Evolutionary conservation across 2,113 vertebrate species (phyloP), one percentile per base, ranked within the genome.

Genomic region (Oncorhynchus masou): DNA sequence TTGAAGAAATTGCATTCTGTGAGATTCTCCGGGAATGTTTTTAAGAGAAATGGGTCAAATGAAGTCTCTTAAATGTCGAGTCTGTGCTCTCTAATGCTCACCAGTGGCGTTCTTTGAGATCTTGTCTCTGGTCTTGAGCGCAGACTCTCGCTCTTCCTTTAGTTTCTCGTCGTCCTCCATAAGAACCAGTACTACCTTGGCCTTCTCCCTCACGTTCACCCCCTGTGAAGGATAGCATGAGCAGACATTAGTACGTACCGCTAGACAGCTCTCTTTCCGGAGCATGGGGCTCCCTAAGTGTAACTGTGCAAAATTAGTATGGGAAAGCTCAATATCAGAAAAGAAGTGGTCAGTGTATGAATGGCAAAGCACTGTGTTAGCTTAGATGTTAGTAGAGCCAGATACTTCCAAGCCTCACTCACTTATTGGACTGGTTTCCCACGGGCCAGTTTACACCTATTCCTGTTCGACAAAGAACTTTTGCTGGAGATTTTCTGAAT

Each of bases 91-190:
- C 9, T 27, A 24, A 9, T 20, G 0, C 88, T 92, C 78, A 96
- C 96, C 94, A 0, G 89, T 94, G 60, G 94, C 79, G 0, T 92
- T 81, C 90, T 96, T 95, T 1, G 95, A 93, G 3, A 96, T 92
- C 84, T 97, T 97, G 87, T 96, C 95, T 91, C 96, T 95, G 68
- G 96, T 97, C 86, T 96, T 97, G 54, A 96, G 83, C 0, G 96
- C 95, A 11, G 95, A 95, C 5, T 93, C 93, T 19, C 96, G 89
- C 84, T 97, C 96, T 49, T 95, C 94, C 71, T 95, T 95, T 7
- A 97, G 92, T 78, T 96, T 94, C 7, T 95, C 95, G 31, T 96
- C 96, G 0, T 97, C 96, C 6, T 95, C 94, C 80, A 96, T 93
- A 59, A 97, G 90, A 31, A 94, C 85, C 51, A 97, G 92, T 64